Evolutionary conservation across 2,113 vertebrate genomes (phyloP), one percentile per base, ranked within the genome.

Genomic region (Podiceps cristatus): DNA sequence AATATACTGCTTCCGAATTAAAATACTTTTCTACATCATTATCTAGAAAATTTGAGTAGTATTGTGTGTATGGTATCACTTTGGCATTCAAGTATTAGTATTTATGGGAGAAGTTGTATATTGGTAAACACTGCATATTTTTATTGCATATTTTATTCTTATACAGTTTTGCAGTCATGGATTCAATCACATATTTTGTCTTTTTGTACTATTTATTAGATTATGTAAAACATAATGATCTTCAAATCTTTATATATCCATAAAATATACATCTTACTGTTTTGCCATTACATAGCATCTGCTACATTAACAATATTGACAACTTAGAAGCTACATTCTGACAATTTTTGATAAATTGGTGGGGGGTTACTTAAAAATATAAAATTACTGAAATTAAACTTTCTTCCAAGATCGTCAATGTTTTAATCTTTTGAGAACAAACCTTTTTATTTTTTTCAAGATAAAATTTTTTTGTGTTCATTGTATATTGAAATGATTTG

Each of bases 161-260:
- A 47, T 7, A 5, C 9, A 68, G 8, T 45, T 88, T 53, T 72
- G 24, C 31, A n/a, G 4, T 73, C 12, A 10, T 18, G 14, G 15
- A 35, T 66, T 7, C 3, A 40, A 28, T 59, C 1, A 37, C 1
- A 5, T 50, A 27, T 76, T 83, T 86, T 0, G 1, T 28, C 24
- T 18, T 55, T 88, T 92, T 72, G 7, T 24, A 12, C 3, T n/a
- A 5, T 69, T 72, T 67, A 35, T 63, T 67, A 9, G 0, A 20
- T 67, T 72, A 47, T 49, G 4, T 28, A 31, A 59, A 71, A 81
- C 2, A 31, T 18, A 42, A 28, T 13, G 2, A 5, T 13, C 29
- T 18, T n/a, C 17, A 6, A 67, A 10, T 44, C 1, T 56, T 49
- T 55, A 40, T 60, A 35, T 44, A 49, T 40, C 3, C 19, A 28